These are phyloP conservation scores for Halcyon senegalensis DNA, from an alignment of 2,113 vertebrate species.

Conservation along the genomic window DNA sequence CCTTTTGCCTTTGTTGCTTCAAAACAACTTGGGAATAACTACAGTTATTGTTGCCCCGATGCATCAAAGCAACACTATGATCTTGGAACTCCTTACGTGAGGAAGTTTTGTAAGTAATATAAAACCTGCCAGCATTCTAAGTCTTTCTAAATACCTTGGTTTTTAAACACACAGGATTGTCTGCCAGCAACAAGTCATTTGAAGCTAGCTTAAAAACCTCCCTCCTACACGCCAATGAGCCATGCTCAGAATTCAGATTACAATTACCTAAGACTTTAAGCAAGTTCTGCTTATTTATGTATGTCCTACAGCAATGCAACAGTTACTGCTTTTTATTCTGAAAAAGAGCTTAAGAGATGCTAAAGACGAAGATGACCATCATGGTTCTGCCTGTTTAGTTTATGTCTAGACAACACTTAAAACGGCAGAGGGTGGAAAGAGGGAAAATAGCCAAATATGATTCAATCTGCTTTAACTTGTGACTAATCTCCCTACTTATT, in stretches of 20 bases:
- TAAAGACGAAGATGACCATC: slow-evolving; percentile 36
- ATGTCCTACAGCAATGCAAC: not conserved
- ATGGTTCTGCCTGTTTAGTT: slow-evolving; percentile 49
- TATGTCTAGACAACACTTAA: slow-evolving; percentile 70
- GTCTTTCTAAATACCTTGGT: not conserved
- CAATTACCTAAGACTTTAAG: slow-evolving; percentile 49
- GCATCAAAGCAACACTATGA: not conserved
- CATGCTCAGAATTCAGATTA: slow-evolving; percentile 54
- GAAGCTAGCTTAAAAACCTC: slow-evolving; percentile 49
- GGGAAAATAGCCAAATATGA: slow-evolving; percentile 61
- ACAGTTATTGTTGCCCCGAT: not conserved
- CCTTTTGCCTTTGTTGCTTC: not conserved
- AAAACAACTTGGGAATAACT: not conserved
- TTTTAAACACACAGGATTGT: not conserved
- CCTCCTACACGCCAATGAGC: slow-evolving; percentile 59
- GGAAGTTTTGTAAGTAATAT: not conserved
- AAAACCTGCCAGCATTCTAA: not conserved
- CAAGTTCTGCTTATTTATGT: slow-evolving; percentile 18
- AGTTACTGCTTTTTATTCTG: not conserved
- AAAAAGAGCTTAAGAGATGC: slow-evolving; percentile 3
- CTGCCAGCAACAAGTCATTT: slow-evolving; percentile 53
- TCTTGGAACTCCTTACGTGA: not conserved
- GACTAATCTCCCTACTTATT: slow-evolving; percentile 71
- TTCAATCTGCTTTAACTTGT: slow-evolving; percentile 69
- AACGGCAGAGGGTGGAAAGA: slow-evolving; percentile 56